phyloP scores from a whole-genome alignment of 2,113 vertebrate genomes.

The Microtus ochrogaster region DNA sequence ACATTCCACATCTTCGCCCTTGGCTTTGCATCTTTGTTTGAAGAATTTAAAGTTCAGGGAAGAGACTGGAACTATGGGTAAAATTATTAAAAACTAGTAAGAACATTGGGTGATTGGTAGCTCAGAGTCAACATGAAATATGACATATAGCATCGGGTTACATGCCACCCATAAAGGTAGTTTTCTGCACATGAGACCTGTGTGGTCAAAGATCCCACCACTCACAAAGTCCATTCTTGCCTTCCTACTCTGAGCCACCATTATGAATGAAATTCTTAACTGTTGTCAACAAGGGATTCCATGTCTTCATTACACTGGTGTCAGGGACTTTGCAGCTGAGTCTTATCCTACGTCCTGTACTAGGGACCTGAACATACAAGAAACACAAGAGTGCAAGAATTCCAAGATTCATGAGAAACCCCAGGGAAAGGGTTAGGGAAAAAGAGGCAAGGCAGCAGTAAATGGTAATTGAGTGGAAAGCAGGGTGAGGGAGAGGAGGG shows the following conservation, averaged over 20 bases:
- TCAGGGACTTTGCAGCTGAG: not conserved
- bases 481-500: not conserved
- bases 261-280: not conserved
- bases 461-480: not conserved
- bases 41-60: not conserved
- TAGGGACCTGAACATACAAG: not conserved
- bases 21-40: not conserved
- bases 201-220: not conserved
- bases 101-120: not conserved
- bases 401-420: not conserved
- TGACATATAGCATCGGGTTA: not conserved
- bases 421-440: not conserved
- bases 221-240: not conserved
- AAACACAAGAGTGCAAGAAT: not conserved
- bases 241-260: not conserved
- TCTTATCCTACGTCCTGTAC: not conserved
- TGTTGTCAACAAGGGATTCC: not conserved
- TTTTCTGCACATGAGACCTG: not conserved
- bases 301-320: not conserved
- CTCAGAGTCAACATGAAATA: constrained; percentile 15
- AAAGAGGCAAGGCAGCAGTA: not conserved
- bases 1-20: not conserved
- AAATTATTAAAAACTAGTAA: not conserved
- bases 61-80: not conserved
- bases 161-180: not conserved